phyloP scores from a whole-genome alignment of 2,888 invertebrate species.

The Lottia gigantea region DNA sequence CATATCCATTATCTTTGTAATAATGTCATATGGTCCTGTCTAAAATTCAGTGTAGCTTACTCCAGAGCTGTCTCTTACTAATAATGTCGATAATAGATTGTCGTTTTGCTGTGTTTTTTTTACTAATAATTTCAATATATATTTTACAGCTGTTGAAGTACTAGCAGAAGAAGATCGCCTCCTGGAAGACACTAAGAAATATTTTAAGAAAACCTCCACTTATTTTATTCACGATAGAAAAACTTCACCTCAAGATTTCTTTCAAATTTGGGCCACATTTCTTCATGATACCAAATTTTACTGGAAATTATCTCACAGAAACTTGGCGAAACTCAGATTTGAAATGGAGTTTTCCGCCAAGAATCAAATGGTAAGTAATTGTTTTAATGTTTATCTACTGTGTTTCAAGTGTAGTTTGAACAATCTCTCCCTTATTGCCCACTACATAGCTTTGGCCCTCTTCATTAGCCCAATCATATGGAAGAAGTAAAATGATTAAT shows the following conservation, averaged over 20 bases:
- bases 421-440: neutral
- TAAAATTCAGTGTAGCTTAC: too few species aligned
- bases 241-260: conserved; percentile 50
- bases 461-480: too few species aligned
- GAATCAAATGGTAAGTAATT: conserved; percentile 50
- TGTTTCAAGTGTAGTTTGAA: neutral
- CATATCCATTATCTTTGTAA: too few species aligned
- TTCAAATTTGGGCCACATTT: conserved; percentile 60
- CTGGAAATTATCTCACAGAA: conserved; percentile 62
- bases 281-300: conserved; percentile 48
- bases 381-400: neutral
- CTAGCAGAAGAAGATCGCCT: conserved; percentile 53
- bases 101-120: too few species aligned
- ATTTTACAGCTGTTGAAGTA: conserved; percentile 51
- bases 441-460: too few species aligned
- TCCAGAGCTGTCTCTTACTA: too few species aligned
- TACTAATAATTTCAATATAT: too few species aligned
- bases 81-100: too few species aligned
- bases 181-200: conserved; percentile 49
- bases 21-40: too few species aligned
- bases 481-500: too few species aligned
- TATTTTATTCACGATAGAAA: conserved; percentile 45
- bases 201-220: conserved; percentile 50
- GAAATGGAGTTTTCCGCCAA: conserved; percentile 56
- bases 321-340: conserved; percentile 58